phyloP scores from a whole-genome alignment of 2,888 invertebrate species.

The Lepeophtheirus nordmannii region DNA sequence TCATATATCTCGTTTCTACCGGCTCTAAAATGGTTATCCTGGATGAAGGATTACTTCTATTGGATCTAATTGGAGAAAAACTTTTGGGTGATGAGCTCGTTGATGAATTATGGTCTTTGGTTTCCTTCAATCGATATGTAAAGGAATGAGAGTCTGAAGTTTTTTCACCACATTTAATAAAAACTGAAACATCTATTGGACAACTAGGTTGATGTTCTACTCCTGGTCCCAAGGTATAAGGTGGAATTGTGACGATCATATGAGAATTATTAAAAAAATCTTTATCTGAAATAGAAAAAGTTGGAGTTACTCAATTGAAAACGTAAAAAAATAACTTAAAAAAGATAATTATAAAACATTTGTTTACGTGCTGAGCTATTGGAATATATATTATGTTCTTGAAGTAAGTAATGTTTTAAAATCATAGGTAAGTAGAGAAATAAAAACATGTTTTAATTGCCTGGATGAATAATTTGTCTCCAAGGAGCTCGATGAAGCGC shows the following conservation, averaged over 20 bases:
- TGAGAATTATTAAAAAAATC: slow-evolving; percentile 49
- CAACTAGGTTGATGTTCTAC: slow-evolving; percentile 37
- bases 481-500: slow-evolving; percentile 12
- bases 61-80: not conserved
- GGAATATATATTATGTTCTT: not conserved
- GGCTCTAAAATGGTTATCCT: not conserved
- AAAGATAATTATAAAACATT: not conserved
- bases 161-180: slow-evolving; percentile 67
- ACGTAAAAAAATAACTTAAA: not conserved
- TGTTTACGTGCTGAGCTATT: not conserved
- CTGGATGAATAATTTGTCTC: slow-evolving; percentile 6
- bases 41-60: not conserved
- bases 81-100: slow-evolving; percentile 1
- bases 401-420: not conserved
- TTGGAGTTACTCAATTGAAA: not conserved
- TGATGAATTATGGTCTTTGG: not conserved
- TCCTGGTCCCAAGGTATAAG: slow-evolving; percentile 52
- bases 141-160: slow-evolving; percentile 70
- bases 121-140: slow-evolving; percentile 42
- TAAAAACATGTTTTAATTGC: slow-evolving; percentile 16
- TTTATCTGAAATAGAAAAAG: not conserved
- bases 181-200: slow-evolving; percentile 55
- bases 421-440: slow-evolving; percentile 19
- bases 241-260: slow-evolving; percentile 67
- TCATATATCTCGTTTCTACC: not conserved